These are phyloP conservation scores for Cylloceria caligata DNA, from an alignment of 2,888 invertebrate species.

Conservation along the genomic window DNA sequence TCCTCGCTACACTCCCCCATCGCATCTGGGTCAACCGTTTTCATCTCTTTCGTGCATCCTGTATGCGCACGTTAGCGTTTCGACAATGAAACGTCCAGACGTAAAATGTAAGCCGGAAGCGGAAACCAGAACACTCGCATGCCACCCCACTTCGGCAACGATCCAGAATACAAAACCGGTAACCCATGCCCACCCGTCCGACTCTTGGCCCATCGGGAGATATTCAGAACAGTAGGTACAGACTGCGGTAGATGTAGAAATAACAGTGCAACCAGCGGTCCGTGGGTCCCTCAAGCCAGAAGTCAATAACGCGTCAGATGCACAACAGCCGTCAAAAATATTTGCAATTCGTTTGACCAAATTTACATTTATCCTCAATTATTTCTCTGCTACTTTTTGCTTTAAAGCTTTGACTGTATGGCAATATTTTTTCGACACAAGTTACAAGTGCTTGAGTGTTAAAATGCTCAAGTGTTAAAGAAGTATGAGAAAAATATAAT, in stretches of 20 bases:
- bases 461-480: not conserved
- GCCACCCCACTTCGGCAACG: constrained; percentile 70
- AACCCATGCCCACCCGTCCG: constrained; percentile 51
- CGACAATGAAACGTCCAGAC: constrained; percentile 77
- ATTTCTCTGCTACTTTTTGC: not conserved
- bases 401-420: not conserved
- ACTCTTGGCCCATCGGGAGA: constrained; percentile 49
- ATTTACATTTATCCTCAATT: not conserved
- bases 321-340: constrained; percentile 39
- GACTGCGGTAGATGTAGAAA: constrained; percentile 33
- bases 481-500: not conserved
- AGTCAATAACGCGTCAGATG: constrained; percentile 34
- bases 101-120: constrained; percentile 77
- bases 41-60: constrained; percentile 72
- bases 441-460: not conserved
- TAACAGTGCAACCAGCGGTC: constrained; percentile 29
- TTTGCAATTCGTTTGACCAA: constrained; percentile 40
- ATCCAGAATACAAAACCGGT: constrained; percentile 74
- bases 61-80: constrained; percentile 72
- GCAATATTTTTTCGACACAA: not conserved
- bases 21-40: constrained; percentile 74
- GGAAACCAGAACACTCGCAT: constrained; percentile 74
- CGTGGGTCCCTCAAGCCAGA: constrained; percentile 37
- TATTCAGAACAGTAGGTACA: constrained; percentile 23
- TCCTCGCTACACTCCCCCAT: constrained; percentile 51